phyloP scores from a whole-genome alignment of 23 tunicate genomes.

The Ascidia mentula region DNA sequence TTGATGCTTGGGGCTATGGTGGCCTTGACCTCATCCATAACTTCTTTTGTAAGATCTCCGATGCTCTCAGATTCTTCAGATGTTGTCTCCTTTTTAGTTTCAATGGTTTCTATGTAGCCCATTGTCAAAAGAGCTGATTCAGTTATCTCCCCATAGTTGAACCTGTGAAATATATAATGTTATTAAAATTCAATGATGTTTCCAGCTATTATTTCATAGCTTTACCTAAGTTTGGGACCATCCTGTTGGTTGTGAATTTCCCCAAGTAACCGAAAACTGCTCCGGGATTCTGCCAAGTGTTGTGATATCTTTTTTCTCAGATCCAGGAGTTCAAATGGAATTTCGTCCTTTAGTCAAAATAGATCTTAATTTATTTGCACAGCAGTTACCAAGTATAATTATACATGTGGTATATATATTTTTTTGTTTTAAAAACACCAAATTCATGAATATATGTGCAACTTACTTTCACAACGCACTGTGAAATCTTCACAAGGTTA shows the following conservation, averaged over 20 bases:
- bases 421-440: background rate
- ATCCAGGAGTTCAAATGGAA: background rate
- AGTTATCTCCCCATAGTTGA: background rate
- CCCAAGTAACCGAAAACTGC: background rate
- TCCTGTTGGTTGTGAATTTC: background rate
- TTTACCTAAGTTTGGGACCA: background rate
- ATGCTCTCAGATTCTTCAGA: background rate
- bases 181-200: background rate
- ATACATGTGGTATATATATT: too few relatives aligned
- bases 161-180: background rate
- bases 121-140: background rate
- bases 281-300: background rate
- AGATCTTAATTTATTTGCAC: too few relatives aligned
- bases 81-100: background rate
- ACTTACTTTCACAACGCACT: slow-evolving; percentile 41
- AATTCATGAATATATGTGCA: background rate
- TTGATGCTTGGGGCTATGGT: background rate
- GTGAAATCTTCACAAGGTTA: slow-evolving; percentile 34
- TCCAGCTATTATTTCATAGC: too few relatives aligned
- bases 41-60: background rate
- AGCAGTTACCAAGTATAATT: too few relatives aligned
- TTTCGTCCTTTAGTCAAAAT: background rate
- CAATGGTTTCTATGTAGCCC: background rate
- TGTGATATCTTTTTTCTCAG: background rate
- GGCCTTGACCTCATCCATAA: background rate